These are phyloP conservation scores for Drosophila sp. DNA, from an alignment of 1,140 invertebrate genomes.

Conservation along the genomic window DNA sequence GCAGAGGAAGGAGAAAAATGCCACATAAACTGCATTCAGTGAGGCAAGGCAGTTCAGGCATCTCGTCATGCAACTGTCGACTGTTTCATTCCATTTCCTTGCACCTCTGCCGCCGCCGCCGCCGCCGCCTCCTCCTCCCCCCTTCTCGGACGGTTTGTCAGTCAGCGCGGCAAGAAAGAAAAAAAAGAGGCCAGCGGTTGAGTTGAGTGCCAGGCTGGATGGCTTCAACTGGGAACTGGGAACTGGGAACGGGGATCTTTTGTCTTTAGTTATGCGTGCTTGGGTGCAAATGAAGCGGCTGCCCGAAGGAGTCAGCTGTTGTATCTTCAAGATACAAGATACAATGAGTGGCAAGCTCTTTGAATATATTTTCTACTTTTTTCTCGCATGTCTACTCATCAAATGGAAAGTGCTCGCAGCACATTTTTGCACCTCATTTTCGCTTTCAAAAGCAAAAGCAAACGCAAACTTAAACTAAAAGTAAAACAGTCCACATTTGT, in stretches of 20 bases:
- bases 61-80: conserved; percentile 79
- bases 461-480: conserved; percentile 28
- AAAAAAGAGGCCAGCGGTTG: conserved; percentile 72
- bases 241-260: conserved; percentile 57
- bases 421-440: conserved; percentile 76
- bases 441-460: conserved; percentile 54
- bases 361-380: conserved; percentile 8
- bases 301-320: conserved; percentile 66
- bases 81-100: conserved; percentile 45
- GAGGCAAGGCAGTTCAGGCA: conserved; percentile 60
- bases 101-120: too few relatives aligned
- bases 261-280: conserved; percentile 79
- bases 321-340: conserved; percentile 72
- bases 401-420: conserved; percentile 73
- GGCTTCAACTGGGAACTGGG: conserved; percentile 57
- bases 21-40: conserved; percentile 67
- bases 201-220: conserved; percentile 59
- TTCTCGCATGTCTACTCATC: conserved; percentile 51
- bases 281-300: conserved; percentile 77
- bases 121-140: not conserved
- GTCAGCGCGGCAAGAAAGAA: conserved; percentile 32
- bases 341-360: conserved; percentile 14
- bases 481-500: conserved; percentile 46
- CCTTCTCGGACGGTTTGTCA: conserved; percentile 56
- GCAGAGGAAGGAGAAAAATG: conserved; percentile 18